Evolutionary conservation across 2,888 invertebrate species (phyloP).

Genomic region (Luperina testacea): DNA sequence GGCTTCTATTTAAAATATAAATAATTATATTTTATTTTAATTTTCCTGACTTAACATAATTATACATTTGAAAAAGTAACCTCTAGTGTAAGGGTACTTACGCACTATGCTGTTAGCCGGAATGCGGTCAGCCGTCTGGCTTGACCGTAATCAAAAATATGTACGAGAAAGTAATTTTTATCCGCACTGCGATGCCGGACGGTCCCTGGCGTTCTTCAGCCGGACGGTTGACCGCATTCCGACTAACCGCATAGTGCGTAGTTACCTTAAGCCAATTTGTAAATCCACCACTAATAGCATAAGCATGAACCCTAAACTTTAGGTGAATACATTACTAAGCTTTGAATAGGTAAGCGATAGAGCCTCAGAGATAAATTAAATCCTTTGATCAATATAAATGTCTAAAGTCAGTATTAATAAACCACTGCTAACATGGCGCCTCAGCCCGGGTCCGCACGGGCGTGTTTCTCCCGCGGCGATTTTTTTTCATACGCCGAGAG

Average conservation of each 20-base stretch:
- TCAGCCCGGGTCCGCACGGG: not conserved
- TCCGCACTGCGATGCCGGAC: too few species aligned
- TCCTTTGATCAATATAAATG: constrained; percentile 4
- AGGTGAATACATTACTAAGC: not conserved
- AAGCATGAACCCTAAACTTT: not conserved
- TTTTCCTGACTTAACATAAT: not conserved
- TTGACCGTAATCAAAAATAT: too few species aligned
- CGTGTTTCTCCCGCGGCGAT: too few species aligned
- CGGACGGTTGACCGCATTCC: too few species aligned
- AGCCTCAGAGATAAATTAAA: constrained; percentile 3
- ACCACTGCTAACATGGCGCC: not conserved
- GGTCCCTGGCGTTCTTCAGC: too few species aligned
- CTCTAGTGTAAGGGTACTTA: not conserved
- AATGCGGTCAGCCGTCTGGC: too few species aligned
- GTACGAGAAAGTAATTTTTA: too few species aligned
- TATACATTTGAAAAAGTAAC: not conserved
- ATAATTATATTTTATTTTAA: too few species aligned
- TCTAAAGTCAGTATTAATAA: constrained; percentile 17
- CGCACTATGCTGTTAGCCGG: too few species aligned
- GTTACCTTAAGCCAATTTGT: not conserved
- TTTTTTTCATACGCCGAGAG: too few species aligned
- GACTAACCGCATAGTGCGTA: too few species aligned
- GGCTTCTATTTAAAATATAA: too few species aligned
- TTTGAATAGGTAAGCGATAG: not conserved
- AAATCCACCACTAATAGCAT: not conserved